Conservation (phyloP, 2,888 invertebrate species). For the Rutpela maculata region DNA sequence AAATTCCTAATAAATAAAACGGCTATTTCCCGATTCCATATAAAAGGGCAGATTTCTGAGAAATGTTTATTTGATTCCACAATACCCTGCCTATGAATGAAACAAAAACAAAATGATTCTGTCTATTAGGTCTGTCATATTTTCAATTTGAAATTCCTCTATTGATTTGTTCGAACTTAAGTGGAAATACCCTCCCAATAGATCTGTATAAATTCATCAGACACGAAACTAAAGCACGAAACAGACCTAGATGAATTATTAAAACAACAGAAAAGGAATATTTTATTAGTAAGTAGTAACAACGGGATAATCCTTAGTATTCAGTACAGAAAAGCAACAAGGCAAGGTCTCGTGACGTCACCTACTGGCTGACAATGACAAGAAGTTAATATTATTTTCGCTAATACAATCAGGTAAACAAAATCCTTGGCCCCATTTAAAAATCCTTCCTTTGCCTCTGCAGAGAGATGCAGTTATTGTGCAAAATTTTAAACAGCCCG, state of each 20-base stretch:
- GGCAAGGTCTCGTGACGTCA: constrained; percentile 62
- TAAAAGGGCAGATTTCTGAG: too few relatives aligned
- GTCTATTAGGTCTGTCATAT: background rate
- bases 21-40: too few relatives aligned
- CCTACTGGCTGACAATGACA: constrained; percentile 59
- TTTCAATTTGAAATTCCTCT: constrained; percentile 24
- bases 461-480: constrained; percentile 19
- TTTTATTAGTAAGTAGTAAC: constrained; percentile 11
- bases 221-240: constrained; percentile 8
- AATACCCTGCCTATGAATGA: background rate
- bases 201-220: background rate
- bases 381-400: constrained; percentile 48
- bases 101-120: background rate
- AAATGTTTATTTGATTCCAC: too few relatives aligned
- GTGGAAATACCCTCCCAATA: constrained; percentile 10
- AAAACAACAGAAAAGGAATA: constrained; percentile 11
- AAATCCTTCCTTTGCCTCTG: constrained; percentile 25
- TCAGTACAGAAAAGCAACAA: constrained; percentile 45
- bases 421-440: constrained; percentile 40
- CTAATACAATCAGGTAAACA: constrained; percentile 32
- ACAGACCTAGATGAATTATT: background rate
- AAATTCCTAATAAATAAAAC: too few relatives aligned
- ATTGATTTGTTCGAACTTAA: constrained; percentile 27
- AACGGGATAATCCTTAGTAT: constrained; percentile 19
- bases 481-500: constrained; percentile 5